These are phyloP conservation scores for Nudaria mundana DNA, from an alignment of 2,888 invertebrate genomes.

Conservation along the genomic window DNA sequence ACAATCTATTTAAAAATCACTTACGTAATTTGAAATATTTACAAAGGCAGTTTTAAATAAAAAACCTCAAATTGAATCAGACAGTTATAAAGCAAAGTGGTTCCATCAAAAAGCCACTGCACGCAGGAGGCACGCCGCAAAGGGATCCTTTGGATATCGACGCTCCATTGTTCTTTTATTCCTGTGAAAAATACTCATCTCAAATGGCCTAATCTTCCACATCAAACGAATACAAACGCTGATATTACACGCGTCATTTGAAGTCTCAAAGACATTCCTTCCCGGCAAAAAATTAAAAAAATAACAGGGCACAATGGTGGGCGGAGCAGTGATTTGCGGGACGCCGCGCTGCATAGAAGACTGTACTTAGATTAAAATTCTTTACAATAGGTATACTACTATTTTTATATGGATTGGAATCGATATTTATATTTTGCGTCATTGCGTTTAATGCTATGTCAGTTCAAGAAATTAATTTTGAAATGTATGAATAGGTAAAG, in stretches of 20 bases:
- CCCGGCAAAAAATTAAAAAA: conserved; percentile 74
- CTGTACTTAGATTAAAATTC: conserved; percentile 64
- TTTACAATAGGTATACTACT: conserved; percentile 33
- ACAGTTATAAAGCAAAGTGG: conserved; percentile 39
- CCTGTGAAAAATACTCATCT: conserved; percentile 68
- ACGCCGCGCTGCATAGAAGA: conserved; percentile 32
- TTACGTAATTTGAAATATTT: conserved; percentile 2
- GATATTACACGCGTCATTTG: conserved; percentile 79
- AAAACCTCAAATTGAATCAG: conserved; percentile 26
- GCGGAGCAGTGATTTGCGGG: conserved; percentile 51
- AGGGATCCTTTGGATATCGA: conserved; percentile 54
- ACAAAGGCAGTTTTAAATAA: conserved; percentile 15
- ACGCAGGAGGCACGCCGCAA: conserved; percentile 51
- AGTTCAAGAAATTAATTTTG: no score
- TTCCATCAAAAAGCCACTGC: conserved; percentile 53
- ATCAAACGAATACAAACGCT: conserved; percentile 73
- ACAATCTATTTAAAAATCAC: background rate
- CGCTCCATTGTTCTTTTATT: conserved; percentile 60
- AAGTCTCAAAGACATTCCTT: conserved; percentile 78
- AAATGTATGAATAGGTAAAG: no score
- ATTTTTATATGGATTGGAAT: no score
- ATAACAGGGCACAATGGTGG: conserved; percentile 60
- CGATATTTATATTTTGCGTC: conserved; percentile 7
- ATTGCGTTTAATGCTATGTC: conserved; percentile 7
- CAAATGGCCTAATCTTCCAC: conserved; percentile 71